Percentiles rank a stretch among this genome's conserved stretches.
Conservation (phyloP, 2,797 vertebrate genomes). For the Helicolenus hilgendorfi region DNA sequence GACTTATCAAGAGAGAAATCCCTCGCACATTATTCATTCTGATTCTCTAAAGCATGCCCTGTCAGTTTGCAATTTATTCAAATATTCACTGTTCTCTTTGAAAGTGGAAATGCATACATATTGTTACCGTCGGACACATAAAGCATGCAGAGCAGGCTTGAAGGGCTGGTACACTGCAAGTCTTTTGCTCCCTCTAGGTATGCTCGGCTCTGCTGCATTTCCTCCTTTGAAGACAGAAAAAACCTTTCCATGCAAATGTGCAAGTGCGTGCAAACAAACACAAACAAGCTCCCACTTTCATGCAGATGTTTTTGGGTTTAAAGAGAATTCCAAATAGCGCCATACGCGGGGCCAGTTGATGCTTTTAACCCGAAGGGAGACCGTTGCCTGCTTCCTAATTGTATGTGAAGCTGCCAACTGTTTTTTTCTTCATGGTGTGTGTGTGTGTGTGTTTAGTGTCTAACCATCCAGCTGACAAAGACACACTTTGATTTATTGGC, state of each 20-base stretch:
- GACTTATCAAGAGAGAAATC: slow-evolving; percentile 74
- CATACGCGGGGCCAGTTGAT: slow-evolving; percentile 80
- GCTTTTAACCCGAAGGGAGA: slow-evolving; percentile 91
- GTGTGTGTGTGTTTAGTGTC: slow-evolving; percentile 89
- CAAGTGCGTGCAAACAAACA: slow-evolving; percentile 15
- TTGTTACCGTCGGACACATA: slow-evolving; percentile 64
- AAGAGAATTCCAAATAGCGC: slow-evolving; percentile 89
- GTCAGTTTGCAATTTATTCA: slow-evolving; percentile 82
- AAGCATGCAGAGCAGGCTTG: slow-evolving; percentile 65
- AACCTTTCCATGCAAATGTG: slow-evolving; percentile 66
- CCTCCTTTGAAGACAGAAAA: slow-evolving; percentile 69
- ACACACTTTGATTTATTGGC: slow-evolving; percentile 96
- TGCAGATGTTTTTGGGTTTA: slow-evolving; percentile 88
- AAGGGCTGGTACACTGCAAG: slow-evolving; percentile 38
- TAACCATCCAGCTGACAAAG: slow-evolving; percentile 94
- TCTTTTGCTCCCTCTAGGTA: slow-evolving; percentile 66
- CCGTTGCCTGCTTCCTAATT: slow-evolving; percentile 92
- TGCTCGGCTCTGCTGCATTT: slow-evolving; percentile 46
- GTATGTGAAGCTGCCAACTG: slow-evolving; percentile 93
- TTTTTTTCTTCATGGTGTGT: slow-evolving; percentile 14
- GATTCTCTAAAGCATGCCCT: slow-evolving; percentile 72
- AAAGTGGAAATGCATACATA: slow-evolving; percentile 79
- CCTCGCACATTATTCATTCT: slow-evolving; percentile 78
- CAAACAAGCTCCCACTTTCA: slow-evolving; percentile 53
- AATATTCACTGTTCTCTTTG: slow-evolving; percentile 81